phyloP scores from a whole-genome alignment of 2,797 vertebrate genomes.

The Notamacropus eugenii region DNA sequence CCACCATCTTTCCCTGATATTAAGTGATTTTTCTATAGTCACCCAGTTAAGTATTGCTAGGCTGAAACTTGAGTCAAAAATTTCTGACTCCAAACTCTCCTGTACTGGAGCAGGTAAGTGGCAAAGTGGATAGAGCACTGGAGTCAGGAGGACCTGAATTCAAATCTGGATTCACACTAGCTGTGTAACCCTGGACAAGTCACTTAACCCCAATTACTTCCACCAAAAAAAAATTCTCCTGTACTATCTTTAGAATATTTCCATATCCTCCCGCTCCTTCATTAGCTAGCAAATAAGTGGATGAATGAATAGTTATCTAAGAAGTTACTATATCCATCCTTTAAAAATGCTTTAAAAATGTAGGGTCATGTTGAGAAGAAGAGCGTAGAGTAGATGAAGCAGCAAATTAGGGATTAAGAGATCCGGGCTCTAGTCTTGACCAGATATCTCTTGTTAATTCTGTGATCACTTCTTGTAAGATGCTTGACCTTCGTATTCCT shows the following conservation, averaged over 20 bases:
- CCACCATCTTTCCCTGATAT: not conserved
- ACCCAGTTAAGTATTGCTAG: not conserved
- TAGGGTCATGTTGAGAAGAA: not conserved
- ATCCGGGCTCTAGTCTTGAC: not conserved
- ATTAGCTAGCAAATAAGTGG: not conserved
- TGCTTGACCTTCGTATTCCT: not conserved
- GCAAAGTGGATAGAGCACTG: not conserved
- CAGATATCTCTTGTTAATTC: not conserved
- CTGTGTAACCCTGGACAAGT: not conserved
- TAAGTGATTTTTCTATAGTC: not conserved
- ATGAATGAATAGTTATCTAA: not conserved
- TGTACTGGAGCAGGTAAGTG: not conserved
- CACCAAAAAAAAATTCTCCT: not conserved
- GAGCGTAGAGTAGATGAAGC: not conserved
- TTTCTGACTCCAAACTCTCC: not conserved
- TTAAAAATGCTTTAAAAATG: not conserved
- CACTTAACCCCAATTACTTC: not conserved
- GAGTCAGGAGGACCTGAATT: not conserved
- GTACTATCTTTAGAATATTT: not conserved
- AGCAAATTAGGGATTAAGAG: not conserved
- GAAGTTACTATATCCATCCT: not conserved
- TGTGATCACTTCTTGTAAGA: not conserved
- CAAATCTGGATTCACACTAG: not conserved
- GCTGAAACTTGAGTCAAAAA: not conserved
- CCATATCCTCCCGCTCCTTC: not conserved